phyloP scores from a whole-genome alignment of 2,888 invertebrate species.

The Copidosoma aretas region DNA sequence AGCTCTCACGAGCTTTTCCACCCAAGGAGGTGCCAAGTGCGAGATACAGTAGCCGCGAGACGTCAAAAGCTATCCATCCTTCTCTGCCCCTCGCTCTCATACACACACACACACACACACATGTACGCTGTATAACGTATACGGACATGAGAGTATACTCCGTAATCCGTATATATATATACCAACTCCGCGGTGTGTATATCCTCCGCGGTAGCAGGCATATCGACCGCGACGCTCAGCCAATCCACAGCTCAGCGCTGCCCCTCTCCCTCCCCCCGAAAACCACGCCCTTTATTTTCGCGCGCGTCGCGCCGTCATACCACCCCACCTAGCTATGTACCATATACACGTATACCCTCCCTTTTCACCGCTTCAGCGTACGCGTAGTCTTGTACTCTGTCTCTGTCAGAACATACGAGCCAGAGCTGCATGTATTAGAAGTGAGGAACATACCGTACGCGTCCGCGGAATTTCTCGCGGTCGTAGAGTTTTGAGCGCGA shows the following conservation, averaged over 20 bases:
- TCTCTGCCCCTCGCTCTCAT: too few relatives aligned
- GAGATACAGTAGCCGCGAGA: too few relatives aligned
- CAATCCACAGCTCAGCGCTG: slow-evolving; percentile 59
- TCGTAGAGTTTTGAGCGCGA: too few relatives aligned
- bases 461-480: too few relatives aligned
- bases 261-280: slow-evolving; percentile 43
- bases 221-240: slow-evolving; percentile 62
- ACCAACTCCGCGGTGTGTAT: background rate
- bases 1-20: too few relatives aligned
- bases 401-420: background rate
- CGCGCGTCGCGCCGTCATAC: slow-evolving; percentile 40
- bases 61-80: too few relatives aligned
- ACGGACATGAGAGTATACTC: background rate
- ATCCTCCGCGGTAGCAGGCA: background rate
- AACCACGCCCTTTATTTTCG: slow-evolving; percentile 63
- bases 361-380: background rate
- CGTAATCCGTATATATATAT: too few relatives aligned
- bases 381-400: background rate
- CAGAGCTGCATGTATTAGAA: background rate
- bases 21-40: too few relatives aligned
- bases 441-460: background rate
- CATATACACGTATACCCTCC: background rate
- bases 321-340: background rate
- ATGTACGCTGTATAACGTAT: background rate
- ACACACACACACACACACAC: too few relatives aligned